Percentiles rank a stretch among this genome's conserved stretches.
Evolutionary conservation across 2,888 invertebrate genomes (phyloP).

Genomic region (Danaus chrysippus): DNA sequence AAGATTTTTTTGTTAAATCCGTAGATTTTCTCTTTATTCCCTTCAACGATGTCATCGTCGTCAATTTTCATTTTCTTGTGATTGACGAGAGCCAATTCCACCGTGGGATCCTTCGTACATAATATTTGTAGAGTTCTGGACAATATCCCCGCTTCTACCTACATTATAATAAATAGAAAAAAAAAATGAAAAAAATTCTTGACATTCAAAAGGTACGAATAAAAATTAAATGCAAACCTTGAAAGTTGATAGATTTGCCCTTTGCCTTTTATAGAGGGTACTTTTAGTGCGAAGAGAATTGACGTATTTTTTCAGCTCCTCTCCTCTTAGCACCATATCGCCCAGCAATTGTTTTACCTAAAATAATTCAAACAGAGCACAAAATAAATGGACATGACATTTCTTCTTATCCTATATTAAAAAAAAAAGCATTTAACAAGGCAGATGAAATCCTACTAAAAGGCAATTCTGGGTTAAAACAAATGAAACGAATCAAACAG

Average conservation of each 20-base stretch:
- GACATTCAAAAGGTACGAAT: neutral
- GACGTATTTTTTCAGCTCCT: conserved; percentile 92
- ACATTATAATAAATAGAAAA: conserved; percentile 18
- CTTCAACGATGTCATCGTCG: conserved; percentile 80
- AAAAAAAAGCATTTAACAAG: neutral
- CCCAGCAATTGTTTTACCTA: conserved; percentile 77
- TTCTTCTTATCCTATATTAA: no score
- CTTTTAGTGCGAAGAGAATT: conserved; percentile 89
- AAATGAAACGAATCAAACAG: conserved; percentile 9
- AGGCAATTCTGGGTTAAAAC: conserved; percentile 4
- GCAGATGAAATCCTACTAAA: neutral
- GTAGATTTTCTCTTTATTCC: conserved; percentile 51
- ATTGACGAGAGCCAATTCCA: conserved; percentile 72
- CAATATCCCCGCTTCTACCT: conserved; percentile 87
- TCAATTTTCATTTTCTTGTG: conserved; percentile 71
- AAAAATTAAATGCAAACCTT: conserved; percentile 54
- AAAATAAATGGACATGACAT: no score
- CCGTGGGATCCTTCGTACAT: conserved; percentile 75
- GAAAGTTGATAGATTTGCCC: conserved; percentile 85
- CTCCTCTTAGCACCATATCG: conserved; percentile 86
- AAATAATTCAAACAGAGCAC: neutral
- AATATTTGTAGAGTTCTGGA: conserved; percentile 87
- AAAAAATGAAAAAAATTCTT: neutral
- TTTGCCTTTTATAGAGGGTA: conserved; percentile 88
- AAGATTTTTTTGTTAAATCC: conserved; percentile 64